Percentiles rank a stretch among this genome's conserved stretches.
Evolutionary conservation across 2,888 invertebrate species (phyloP).

Genomic region (Leucophenga maculata): DNA sequence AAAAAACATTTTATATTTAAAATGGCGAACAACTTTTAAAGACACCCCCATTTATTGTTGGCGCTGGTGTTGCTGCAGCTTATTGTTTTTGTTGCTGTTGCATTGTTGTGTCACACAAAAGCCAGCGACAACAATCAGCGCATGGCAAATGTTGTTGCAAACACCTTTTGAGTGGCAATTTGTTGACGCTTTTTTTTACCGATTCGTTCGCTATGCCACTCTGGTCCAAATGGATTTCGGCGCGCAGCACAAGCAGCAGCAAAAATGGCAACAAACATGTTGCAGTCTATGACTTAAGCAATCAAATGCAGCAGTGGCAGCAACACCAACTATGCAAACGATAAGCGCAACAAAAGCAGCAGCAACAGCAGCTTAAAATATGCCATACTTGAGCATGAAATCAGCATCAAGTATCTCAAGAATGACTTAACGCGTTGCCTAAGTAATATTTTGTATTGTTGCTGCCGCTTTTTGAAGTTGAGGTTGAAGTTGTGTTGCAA

Average conservation of each 20-base stretch:
- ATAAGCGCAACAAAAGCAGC: background rate
- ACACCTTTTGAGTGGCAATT: constrained; percentile 65
- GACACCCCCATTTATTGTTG: background rate
- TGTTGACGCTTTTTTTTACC: constrained; percentile 52
- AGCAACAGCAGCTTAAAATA: constrained; percentile 37
- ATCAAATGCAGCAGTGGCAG: constrained; percentile 52
- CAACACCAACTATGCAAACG: constrained; percentile 17
- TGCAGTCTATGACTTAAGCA: constrained; percentile 61
- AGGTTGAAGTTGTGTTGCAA: constrained; percentile 20
- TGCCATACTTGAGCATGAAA: constrained; percentile 52
- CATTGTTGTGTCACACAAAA: constrained; percentile 59
- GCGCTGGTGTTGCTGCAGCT: background rate
- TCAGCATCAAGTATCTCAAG: constrained; percentile 59
- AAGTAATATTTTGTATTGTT: constrained; percentile 27
- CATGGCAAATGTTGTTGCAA: constrained; percentile 45
- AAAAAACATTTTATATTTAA: too few species aligned
- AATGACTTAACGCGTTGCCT: constrained; percentile 58
- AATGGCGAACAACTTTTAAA: too few species aligned
- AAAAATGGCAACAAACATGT: constrained; percentile 43
- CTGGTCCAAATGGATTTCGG: constrained; percentile 12
- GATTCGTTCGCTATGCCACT: too few species aligned
- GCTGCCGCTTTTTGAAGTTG: constrained; percentile 36
- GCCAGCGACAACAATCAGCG: constrained; percentile 33
- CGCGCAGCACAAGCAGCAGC: constrained; percentile 30
- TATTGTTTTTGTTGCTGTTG: background rate